Evolutionary conservation across 2,113 vertebrate genomes (phyloP).

Genomic region (Carassius gibelio): DNA sequence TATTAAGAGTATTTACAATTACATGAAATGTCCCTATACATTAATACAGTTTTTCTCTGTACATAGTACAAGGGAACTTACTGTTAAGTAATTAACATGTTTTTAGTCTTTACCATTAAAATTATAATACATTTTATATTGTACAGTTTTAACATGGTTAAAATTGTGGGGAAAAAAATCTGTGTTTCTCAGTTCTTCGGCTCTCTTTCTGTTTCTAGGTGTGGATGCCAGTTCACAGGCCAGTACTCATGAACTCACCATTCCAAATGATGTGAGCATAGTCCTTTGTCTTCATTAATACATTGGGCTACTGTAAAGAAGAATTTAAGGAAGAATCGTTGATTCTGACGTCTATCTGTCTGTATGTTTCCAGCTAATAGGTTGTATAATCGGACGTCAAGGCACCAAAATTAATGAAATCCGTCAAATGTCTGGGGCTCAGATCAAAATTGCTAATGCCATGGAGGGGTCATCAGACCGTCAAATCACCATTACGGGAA

Average conservation of each 20-base stretch:
- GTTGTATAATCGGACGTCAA: slow-evolving; percentile 99
- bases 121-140: not conserved
- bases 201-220: slow-evolving; percentile 85
- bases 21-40: no score
- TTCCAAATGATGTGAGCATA: slow-evolving; percentile 99
- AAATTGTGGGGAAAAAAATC: not conserved
- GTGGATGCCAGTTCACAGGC: slow-evolving; percentile 94
- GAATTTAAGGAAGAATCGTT: not conserved
- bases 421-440: slow-evolving; percentile 14
- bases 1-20: no score
- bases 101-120: not conserved
- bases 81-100: not conserved
- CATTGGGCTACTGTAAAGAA: not conserved
- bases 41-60: no score
- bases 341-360: not conserved
- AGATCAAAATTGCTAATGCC: slow-evolving; percentile 95
- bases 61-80: not conserved
- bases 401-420: slow-evolving; percentile 88
- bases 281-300: slow-evolving; percentile 24
- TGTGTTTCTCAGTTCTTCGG: slow-evolving; percentile 84
- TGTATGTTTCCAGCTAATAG: slow-evolving; percentile 91
- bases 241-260: slow-evolving; percentile 99
- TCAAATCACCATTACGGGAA: slow-evolving; percentile 97
- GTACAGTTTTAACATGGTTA: not conserved
- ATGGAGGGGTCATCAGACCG: slow-evolving; percentile 97